Evolutionary conservation across 2,113 vertebrate species (phyloP), one percentile per base, ranked within the genome.

Genomic region (Tragelaphus strepsiceros): DNA sequence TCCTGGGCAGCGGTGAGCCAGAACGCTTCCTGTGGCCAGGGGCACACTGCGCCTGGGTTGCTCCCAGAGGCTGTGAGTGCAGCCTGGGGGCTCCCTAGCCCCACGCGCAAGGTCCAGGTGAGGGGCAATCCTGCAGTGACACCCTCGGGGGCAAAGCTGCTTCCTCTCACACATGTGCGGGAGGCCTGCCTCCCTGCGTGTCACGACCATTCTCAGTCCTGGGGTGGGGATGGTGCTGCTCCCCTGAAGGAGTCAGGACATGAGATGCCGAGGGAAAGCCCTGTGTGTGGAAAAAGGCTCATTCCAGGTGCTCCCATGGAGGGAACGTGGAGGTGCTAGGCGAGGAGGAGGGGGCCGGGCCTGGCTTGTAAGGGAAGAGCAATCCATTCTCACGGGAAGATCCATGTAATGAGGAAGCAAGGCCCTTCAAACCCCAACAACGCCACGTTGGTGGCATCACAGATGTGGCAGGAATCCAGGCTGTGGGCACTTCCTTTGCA

Each of bases 41-140:
- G 43, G 8, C 77, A 10, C 43, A 7, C 78, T 21, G 78, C 3
- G 2, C 49, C 78, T 32, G 49, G 49, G 78, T n/a, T 3, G 19
- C 30, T 32, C 16, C 30, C 17, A 2, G 78, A 32, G 49, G 78
- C 78, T 81, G 46, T 21, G 49, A 30, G 49, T 21, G 32, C 0
- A 0, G 51, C 49, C 78, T 0, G 17, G 17, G 30, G 49, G 16
- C 0, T 1, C 28, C 49, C 30, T 0, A 32, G 49, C 14, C 49
- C 78, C 30, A 32, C 2, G 28, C 28, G 17, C 17, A 12, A 81
- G 49, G 28, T 21, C 49, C 49, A 32, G 78, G 78, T 21, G 28
- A 53, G 30, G 80, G 30, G 32, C 17, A 13, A 4, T 53, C 30
- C 80, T 53, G 80, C 5, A 32, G 80, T 22, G 80, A 82, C 49